Percentiles rank a stretch among this genome's conserved stretches.
Evolutionary conservation across 2,113 vertebrate genomes (phyloP).

Genomic region (Catharus bicknelli): DNA sequence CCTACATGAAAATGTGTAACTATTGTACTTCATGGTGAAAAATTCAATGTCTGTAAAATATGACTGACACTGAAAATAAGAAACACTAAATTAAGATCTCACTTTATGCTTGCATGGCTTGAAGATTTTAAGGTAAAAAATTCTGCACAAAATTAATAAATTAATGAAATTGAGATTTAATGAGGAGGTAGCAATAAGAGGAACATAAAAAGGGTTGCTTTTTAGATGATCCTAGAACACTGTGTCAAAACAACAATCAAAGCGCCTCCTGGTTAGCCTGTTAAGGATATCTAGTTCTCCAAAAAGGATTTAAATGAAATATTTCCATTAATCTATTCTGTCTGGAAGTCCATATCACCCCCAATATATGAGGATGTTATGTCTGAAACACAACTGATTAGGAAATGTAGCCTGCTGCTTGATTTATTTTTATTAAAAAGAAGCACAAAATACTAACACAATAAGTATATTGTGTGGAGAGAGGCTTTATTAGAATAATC

Average conservation of each 20-base stretch:
- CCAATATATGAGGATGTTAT: conserved; percentile 6
- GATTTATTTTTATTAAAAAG: conserved; percentile 38
- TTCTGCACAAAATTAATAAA: neutral
- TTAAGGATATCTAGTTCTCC: neutral
- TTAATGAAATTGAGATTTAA: neutral
- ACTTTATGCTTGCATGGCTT: neutral
- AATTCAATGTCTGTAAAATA: neutral
- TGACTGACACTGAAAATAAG: neutral
- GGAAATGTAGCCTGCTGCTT: conserved; percentile 2
- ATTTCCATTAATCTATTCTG: neutral
- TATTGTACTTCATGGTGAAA: neutral
- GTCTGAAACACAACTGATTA: conserved; percentile 52
- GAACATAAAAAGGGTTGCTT: neutral
- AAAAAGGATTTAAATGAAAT: conserved; percentile 18
- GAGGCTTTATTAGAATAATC: conserved; percentile 75
- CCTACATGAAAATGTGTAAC: neutral
- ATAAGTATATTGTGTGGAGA: conserved; percentile 33
- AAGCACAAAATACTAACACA: conserved; percentile 56
- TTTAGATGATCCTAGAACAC: neutral
- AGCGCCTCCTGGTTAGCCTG: neutral
- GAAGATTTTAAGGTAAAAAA: neutral
- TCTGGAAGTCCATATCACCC: neutral
- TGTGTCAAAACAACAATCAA: neutral
- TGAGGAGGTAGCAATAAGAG: neutral
- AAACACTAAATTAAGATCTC: neutral